Conservation (phyloP, 2,797 vertebrate species). For the Phrynocephalus vlangalii region DNA sequence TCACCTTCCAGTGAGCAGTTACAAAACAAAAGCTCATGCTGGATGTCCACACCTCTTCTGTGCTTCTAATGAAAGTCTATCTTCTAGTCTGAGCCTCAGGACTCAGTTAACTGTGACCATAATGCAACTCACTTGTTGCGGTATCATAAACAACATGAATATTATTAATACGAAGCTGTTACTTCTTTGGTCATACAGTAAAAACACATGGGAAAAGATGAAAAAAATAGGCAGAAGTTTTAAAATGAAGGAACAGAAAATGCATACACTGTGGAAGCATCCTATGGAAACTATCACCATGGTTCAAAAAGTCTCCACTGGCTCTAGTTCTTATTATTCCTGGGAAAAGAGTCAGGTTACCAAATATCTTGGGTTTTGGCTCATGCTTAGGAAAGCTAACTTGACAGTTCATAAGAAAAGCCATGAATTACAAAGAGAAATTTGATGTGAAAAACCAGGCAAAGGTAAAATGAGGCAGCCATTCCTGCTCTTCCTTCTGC, state of each 20-base stretch:
- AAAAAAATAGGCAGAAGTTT: not conserved
- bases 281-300: not conserved
- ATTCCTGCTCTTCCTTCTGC: not conserved
- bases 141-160: conserved; percentile 3
- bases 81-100: not conserved
- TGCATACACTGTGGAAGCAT: not conserved
- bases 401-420: not conserved
- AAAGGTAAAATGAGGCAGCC: not conserved
- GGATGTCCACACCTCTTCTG: too few species aligned
- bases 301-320: not conserved
- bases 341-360: not conserved
- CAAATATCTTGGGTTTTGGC: not conserved
- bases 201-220: not conserved
- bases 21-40: too few species aligned
- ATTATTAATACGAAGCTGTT: not conserved
- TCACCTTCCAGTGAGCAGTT: too few species aligned
- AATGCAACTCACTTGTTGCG: too few species aligned
- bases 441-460: too few species aligned
- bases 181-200: conserved; percentile 10
- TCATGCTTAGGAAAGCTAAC: not conserved
- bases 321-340: not conserved
- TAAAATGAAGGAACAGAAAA: not conserved
- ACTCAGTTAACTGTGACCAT: not conserved
- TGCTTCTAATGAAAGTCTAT: too few species aligned
- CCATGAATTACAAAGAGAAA: not conserved